Conservation (phyloP, 2,797 vertebrate genomes). For the Gastrophryne carolinensis region DNA sequence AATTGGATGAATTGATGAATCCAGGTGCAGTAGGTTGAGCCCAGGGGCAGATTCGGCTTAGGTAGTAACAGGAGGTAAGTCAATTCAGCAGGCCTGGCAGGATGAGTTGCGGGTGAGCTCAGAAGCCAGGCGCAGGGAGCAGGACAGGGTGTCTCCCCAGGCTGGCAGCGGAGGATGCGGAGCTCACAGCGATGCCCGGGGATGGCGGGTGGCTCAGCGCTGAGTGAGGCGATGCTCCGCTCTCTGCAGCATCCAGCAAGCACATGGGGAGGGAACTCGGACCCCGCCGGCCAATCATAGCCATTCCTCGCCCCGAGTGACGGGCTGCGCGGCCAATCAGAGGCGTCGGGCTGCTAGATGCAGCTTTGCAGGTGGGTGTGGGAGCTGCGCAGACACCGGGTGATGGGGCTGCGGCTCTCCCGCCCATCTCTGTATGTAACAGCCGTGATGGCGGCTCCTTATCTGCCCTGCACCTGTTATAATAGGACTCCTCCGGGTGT, state of each 20-base stretch:
- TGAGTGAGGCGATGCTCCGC: background rate
- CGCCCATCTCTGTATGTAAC: no score
- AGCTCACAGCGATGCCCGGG: background rate
- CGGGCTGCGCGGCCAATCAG: background rate
- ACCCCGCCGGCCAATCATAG: background rate
- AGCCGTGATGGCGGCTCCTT: no score
- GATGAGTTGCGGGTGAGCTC: background rate
- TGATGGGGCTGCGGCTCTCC: background rate
- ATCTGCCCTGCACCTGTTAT: background rate
- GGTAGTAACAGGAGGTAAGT: no score
- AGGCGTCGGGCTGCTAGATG: background rate
- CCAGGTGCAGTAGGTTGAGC: background rate
- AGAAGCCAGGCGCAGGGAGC: background rate
- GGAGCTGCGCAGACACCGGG: background rate
- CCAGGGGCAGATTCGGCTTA: no score
- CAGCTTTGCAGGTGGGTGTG: conserved; percentile 36
- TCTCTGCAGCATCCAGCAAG: conserved; percentile 26
- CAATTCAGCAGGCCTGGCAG: no score
- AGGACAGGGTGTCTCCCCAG: background rate
- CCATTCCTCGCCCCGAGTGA: background rate
- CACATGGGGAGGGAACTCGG: background rate
- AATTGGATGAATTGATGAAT: no score
- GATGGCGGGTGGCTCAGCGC: background rate
- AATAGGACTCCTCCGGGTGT: no score
- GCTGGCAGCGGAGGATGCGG: background rate